These are phyloP conservation scores for Drosophila pectinifera DNA, from an alignment of 1,140 invertebrate genomes.

Conservation along the genomic window DNA sequence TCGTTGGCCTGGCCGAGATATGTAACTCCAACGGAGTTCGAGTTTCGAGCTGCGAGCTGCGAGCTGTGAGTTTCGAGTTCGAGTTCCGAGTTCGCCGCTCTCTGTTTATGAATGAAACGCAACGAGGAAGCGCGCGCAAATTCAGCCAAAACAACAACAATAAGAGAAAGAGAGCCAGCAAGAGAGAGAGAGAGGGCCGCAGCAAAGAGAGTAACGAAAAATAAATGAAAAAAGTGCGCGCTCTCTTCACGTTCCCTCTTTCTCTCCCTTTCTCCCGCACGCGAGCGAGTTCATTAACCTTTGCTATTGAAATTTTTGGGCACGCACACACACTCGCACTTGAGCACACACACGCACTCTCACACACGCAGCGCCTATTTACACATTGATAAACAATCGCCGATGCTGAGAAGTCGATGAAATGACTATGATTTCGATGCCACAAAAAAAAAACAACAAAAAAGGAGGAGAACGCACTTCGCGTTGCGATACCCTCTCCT, in stretches of 20 bases:
- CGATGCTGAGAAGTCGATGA: constrained; percentile 59
- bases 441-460: background rate
- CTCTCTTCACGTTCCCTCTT: constrained; percentile 16
- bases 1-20: constrained; percentile 80
- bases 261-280: constrained; percentile 22
- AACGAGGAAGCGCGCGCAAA: constrained; percentile 74
- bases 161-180: constrained; percentile 11
- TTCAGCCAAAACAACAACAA: constrained; percentile 16
- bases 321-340: constrained; percentile 53
- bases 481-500: constrained; percentile 14
- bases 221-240: constrained; percentile 6
- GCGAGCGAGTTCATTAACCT: constrained; percentile 83
- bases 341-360: background rate
- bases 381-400: constrained; percentile 81
- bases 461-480: constrained; percentile 1
- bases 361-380: constrained; percentile 52
- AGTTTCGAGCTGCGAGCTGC: constrained; percentile 2
- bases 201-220: constrained; percentile 26
- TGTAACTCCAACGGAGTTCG: constrained; percentile 18
- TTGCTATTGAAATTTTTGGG: constrained; percentile 85
- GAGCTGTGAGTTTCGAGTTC: constrained; percentile 3
- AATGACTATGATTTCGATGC: constrained; percentile 44
- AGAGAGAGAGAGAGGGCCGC: constrained; percentile 28
- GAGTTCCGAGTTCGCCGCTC: constrained; percentile 53
- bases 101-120: constrained; percentile 83